Evolutionary conservation across 2,888 invertebrate species (phyloP).

Genomic region (Hemaris fuciformis): DNA sequence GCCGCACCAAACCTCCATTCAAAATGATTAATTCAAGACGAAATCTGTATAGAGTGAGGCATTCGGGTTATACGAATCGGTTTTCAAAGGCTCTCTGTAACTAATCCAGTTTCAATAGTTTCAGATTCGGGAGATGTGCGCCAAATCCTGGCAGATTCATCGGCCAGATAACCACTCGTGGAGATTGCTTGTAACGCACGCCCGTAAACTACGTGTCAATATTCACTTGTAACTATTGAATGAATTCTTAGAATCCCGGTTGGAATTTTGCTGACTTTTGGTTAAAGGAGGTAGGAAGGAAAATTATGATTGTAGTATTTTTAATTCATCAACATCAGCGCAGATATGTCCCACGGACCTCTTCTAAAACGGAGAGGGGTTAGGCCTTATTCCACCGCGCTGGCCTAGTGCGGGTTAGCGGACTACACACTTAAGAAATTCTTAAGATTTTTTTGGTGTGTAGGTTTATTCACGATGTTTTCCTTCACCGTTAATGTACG

Average conservation of each 20-base stretch:
- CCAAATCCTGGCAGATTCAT: constrained; percentile 44
- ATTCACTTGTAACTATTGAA: background rate
- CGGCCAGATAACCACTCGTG: constrained; percentile 34
- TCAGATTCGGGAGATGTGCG: constrained; percentile 47
- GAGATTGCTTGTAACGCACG: constrained; percentile 27
- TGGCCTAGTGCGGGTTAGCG: too few species aligned
- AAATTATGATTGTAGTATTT: too few species aligned
- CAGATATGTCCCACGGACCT: too few species aligned
- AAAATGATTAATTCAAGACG: constrained; percentile 14
- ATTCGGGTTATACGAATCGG: constrained; percentile 34
- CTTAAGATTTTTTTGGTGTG: too few species aligned
- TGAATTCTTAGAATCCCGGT: background rate
- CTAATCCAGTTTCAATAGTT: constrained; percentile 50
- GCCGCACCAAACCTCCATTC: background rate
- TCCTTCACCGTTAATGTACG: too few species aligned
- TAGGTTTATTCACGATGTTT: too few species aligned
- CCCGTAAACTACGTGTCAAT: background rate
- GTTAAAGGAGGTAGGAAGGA: too few species aligned
- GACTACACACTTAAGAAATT: too few species aligned
- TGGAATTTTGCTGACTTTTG: too few species aligned
- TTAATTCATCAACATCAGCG: too few species aligned
- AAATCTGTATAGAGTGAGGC: constrained; percentile 26
- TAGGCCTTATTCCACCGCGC: too few species aligned
- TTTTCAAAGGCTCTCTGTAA: constrained; percentile 41
- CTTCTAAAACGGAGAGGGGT: too few species aligned